Conservation (phyloP, 2,113 vertebrate species). For the Plecotus auritus region DNA sequence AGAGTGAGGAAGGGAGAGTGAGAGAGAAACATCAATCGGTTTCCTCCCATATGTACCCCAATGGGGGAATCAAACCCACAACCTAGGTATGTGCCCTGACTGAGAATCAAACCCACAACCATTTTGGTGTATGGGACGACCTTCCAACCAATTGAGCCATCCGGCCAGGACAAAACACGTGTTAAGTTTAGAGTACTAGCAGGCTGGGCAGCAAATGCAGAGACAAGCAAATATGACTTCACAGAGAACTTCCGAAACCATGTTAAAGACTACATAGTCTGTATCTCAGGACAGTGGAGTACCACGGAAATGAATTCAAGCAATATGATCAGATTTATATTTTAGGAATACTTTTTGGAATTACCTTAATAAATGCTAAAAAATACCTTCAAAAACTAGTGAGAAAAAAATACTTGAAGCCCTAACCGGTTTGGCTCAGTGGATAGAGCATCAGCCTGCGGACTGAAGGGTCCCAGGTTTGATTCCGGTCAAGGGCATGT, state of each 20-base stretch:
- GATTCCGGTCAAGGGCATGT: no score
- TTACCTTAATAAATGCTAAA: neutral
- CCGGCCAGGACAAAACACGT: neutral
- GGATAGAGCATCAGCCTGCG: no score
- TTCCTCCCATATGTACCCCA: neutral
- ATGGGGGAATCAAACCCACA: neutral
- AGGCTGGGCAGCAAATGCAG: neutral
- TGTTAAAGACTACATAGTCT: neutral
- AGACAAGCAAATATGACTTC: neutral
- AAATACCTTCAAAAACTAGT: neutral
- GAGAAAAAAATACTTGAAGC: neutral
- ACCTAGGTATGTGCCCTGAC: neutral
- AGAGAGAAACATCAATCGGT: neutral
- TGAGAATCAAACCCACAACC: neutral
- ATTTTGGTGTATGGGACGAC: neutral
- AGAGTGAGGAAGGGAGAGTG: neutral
- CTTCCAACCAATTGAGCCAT: neutral
- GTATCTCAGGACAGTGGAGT: neutral
- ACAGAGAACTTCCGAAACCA: neutral
- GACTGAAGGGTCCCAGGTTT: no score
- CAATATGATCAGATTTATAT: neutral
- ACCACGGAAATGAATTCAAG: neutral
- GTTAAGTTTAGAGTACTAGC: neutral
- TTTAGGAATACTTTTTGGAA: neutral
- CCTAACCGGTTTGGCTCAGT: no score